Conservation (phyloP, 1,140 invertebrate species). For the Apis dorsata region DNA sequence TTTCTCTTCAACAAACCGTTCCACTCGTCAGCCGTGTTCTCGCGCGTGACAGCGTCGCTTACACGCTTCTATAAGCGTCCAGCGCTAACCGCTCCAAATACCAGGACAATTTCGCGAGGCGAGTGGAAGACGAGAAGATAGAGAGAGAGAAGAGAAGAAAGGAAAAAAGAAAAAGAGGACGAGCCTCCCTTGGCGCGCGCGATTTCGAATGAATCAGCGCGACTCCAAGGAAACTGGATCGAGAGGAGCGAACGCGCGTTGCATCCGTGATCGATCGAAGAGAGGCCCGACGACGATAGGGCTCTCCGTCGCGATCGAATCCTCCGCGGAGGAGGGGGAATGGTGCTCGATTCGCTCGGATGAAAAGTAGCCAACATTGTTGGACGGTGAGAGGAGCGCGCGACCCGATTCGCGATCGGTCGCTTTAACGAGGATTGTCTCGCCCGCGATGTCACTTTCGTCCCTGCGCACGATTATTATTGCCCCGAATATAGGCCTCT, state of each 20-base stretch:
- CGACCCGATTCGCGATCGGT: conserved; percentile 34
- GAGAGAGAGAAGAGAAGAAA: too few species aligned
- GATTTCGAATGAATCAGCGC: conserved; percentile 42
- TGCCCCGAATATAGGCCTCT: background rate
- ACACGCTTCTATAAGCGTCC: conserved; percentile 16
- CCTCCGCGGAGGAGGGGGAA: background rate
- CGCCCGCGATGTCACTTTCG: conserved; percentile 24
- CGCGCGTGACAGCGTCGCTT: conserved; percentile 36
- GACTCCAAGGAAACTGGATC: conserved; percentile 31
- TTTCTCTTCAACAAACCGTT: background rate
- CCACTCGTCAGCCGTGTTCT: conserved; percentile 1
- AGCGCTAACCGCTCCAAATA: conserved; percentile 35
- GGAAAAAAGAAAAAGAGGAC: background rate
- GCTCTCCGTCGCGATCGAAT: background rate
- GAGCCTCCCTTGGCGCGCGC: conserved; percentile 5
- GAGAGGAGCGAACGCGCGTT: conserved; percentile 1
- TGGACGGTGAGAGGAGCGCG: conserved; percentile 36
- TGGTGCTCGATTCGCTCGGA: conserved; percentile 21
- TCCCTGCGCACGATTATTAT: background rate
- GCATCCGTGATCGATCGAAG: conserved; percentile 22
- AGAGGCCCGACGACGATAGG: background rate
- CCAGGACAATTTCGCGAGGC: conserved; percentile 4
- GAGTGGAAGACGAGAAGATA: background rate
- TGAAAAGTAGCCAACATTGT: conserved; percentile 32
- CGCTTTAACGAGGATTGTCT: conserved; percentile 35